Evolutionary conservation across 2,797 vertebrate genomes (phyloP).

Genomic region (Hydrophis major): DNA sequence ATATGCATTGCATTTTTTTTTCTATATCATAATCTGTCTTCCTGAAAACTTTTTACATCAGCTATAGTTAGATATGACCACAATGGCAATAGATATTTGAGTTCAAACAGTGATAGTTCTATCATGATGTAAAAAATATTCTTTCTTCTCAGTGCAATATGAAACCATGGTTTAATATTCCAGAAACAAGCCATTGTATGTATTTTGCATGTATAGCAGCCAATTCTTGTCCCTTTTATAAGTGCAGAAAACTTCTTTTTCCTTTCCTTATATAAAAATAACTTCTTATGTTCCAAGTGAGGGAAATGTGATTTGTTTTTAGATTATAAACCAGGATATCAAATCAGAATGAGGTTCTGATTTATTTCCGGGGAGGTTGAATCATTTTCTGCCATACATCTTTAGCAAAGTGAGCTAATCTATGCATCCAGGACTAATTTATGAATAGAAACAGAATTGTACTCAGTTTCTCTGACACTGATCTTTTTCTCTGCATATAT

Average conservation of each 20-base stretch:
- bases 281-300: background rate
- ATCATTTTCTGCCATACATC: background rate
- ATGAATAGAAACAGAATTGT: background rate
- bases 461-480: background rate
- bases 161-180: background rate
- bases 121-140: background rate
- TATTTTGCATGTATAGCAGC: background rate
- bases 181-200: background rate
- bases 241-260: background rate
- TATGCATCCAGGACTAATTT: background rate
- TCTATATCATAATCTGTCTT: background rate
- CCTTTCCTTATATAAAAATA: background rate
- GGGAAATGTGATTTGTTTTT: background rate
- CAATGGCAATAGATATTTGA: background rate
- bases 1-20: background rate
- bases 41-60: background rate
- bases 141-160: background rate
- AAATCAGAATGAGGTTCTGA: background rate
- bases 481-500: background rate
- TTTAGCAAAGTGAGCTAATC: background rate
- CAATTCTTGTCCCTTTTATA: background rate
- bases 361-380: background rate
- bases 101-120: background rate
- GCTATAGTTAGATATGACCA: background rate
- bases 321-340: background rate